Evolutionary conservation across 2,113 vertebrate species (phyloP).

Genomic region (Peucedramus taeniatus): DNA sequence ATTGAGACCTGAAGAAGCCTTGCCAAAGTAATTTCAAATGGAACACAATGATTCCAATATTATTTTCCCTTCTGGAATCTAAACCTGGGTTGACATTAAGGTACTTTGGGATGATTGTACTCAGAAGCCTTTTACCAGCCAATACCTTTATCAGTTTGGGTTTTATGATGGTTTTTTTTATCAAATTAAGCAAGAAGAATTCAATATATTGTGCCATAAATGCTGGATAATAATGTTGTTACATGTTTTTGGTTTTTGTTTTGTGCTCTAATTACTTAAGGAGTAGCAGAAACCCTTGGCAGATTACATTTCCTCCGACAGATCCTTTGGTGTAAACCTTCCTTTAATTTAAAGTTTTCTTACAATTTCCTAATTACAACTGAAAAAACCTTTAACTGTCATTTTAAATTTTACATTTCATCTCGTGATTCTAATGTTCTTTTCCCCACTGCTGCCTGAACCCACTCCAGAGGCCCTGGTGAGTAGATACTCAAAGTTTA

Average conservation of each 20-base stretch:
- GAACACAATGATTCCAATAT: neutral
- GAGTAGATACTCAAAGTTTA: neutral
- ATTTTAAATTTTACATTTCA: neutral
- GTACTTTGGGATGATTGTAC: neutral
- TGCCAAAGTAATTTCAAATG: conserved; percentile 18
- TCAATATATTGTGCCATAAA: neutral
- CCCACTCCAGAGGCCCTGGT: neutral
- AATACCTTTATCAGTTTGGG: neutral
- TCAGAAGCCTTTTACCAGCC: neutral
- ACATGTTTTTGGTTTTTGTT: neutral
- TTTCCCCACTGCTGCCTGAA: neutral
- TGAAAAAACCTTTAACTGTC: neutral
- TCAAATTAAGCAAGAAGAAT: neutral
- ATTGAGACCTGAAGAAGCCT: neutral
- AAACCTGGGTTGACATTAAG: neutral
- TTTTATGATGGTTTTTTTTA: neutral
- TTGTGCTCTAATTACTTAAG: neutral
- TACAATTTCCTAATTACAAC: neutral
- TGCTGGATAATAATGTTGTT: neutral
- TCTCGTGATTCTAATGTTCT: neutral
- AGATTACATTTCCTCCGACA: neutral
- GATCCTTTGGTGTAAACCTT: neutral
- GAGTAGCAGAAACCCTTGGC: neutral
- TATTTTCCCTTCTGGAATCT: neutral
- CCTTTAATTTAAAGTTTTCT: neutral